Conservation (phyloP, 2,113 vertebrate species). For the Pavo muticus region DNA sequence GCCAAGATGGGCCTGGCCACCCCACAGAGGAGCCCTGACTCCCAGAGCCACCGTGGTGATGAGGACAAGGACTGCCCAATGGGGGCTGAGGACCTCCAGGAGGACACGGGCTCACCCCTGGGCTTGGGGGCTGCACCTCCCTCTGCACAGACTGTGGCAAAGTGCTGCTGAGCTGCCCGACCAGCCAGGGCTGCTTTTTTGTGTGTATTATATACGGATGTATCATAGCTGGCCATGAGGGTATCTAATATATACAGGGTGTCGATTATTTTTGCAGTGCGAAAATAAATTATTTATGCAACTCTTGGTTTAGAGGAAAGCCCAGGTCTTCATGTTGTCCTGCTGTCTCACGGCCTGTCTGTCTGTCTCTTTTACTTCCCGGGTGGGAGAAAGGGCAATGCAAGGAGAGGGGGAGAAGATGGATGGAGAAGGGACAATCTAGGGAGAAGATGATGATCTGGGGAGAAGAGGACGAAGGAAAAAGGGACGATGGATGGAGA, state of each 20-base stretch:
- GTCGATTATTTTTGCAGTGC: background rate
- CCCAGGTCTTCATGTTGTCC: too few relatives aligned
- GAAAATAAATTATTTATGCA: slow-evolving; percentile 45
- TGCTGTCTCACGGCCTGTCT: background rate
- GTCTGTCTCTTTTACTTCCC: background rate
- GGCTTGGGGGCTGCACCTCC: background rate
- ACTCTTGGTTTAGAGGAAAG: background rate
- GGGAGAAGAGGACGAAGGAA: background rate
- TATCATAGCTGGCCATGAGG: background rate
- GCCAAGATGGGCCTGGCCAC: background rate
- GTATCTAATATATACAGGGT: background rate
- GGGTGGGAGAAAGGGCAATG: background rate
- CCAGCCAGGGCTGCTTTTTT: accelerated
- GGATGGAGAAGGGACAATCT: too few relatives aligned
- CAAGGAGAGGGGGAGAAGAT: accelerated
- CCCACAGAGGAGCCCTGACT: background rate
- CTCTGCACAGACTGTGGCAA: background rate
- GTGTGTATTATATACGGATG: background rate
- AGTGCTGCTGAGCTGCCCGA: background rate
- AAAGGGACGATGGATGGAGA: background rate
- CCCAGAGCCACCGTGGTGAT: background rate
- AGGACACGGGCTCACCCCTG: accelerated
- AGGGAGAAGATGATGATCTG: too few relatives aligned
- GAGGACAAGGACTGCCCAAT: slow-evolving; percentile 76
- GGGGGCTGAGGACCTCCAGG: slow-evolving; percentile 29